Conservation (phyloP, 2,113 vertebrate genomes). For the Gasterosteus aculeatus region DNA sequence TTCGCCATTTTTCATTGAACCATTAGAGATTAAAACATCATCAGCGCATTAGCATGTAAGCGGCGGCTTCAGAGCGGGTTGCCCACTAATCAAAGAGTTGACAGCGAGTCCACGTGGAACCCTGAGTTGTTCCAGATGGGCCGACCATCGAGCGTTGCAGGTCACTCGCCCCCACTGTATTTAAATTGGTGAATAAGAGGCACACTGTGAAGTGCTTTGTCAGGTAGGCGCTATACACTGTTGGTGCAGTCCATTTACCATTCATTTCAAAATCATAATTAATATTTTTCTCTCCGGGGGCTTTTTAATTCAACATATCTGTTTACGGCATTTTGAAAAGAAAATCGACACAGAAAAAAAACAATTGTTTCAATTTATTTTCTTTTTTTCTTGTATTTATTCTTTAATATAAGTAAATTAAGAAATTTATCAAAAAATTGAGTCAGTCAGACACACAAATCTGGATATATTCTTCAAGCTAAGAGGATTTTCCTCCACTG, state of each 20-base stretch:
- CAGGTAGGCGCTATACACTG: too few species aligned
- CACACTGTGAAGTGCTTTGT: neutral
- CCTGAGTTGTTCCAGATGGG: neutral
- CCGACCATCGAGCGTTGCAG: neutral
- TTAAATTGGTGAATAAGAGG: neutral
- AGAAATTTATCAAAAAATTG: neutral
- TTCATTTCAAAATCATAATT: neutral
- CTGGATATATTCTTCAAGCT: conserved; percentile 44
- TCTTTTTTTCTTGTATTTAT: neutral
- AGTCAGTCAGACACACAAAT: conserved; percentile 26
- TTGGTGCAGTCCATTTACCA: neutral
- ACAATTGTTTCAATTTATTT: neutral
- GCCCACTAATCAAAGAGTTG: conserved; percentile 1
- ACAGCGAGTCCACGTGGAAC: neutral
- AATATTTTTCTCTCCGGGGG: neutral
- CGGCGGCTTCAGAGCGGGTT: neutral
- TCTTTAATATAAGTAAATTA: neutral
- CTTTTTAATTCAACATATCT: conserved; percentile 9
- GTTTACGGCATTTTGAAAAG: neutral
- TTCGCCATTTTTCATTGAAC: conserved; percentile 46
- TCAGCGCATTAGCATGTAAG: conserved; percentile 20
- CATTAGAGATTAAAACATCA: conserved; percentile 41
- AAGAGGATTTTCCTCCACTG: conserved; percentile 54
- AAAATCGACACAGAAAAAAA: neutral
- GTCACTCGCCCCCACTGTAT: neutral